Evolutionary conservation across 2,888 invertebrate species (phyloP).

Genomic region (Suillia variegata): DNA sequence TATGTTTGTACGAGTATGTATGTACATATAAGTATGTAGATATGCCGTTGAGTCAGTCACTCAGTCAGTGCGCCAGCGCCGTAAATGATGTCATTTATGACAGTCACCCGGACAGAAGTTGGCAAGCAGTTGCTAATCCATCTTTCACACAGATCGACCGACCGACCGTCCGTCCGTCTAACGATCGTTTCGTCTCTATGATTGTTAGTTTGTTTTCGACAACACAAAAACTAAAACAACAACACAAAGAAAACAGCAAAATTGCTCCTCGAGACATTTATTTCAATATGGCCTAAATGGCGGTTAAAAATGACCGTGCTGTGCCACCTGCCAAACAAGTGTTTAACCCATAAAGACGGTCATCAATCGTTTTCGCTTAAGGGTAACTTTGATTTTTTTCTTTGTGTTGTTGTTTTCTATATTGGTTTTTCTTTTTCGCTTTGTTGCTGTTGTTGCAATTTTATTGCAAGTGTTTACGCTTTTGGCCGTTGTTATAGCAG

Average conservation of each 20-base stretch:
- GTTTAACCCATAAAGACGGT: constrained; percentile 1
- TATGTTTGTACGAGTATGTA: no score
- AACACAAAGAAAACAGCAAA: no score
- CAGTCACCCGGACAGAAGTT: background rate
- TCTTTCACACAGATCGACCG: background rate
- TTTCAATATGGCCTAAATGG: background rate
- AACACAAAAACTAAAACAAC: no score
- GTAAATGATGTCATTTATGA: background rate
- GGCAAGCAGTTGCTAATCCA: background rate
- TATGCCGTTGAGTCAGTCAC: background rate
- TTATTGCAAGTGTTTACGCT: background rate
- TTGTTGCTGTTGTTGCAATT: background rate
- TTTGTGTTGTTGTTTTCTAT: no score
- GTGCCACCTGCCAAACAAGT: background rate
- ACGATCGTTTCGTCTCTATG: background rate
- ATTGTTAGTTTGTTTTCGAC: background rate
- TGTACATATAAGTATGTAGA: no score
- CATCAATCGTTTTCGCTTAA: background rate
- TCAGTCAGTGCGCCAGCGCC: background rate
- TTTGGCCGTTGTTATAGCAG: no score
- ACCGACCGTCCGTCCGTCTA: background rate
- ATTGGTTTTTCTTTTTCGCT: background rate
- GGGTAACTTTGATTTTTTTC: no score
- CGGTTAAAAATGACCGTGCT: background rate
- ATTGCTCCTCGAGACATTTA: background rate